A percentile compares a stretch with the other conserved stretches of the same genome.
Conservation (phyloP, 2,797 vertebrate species). For the Corythornis leucogaster region DNA sequence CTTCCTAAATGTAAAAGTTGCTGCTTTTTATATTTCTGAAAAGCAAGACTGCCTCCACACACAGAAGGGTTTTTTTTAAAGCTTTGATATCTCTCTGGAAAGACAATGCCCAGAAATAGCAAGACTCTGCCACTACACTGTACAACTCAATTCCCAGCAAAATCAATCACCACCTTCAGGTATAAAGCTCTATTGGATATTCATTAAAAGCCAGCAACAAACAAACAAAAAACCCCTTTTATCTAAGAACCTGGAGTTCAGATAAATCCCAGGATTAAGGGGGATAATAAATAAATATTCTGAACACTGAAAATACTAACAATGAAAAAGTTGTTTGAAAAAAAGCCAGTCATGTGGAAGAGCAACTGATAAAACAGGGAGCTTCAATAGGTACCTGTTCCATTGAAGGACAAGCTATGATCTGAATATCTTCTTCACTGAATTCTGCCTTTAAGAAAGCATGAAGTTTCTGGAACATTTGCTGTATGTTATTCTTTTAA, state of each 20-base stretch:
- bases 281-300: background rate
- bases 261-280: background rate
- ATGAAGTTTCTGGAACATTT: conserved; percentile 94
- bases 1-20: background rate
- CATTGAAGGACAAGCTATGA: conserved; percentile 95
- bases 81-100: background rate
- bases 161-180: background rate
- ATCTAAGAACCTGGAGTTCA: background rate
- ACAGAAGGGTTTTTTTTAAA: background rate
- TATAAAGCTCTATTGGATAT: background rate
- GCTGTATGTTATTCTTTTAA: conserved; percentile 94
- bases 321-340: background rate
- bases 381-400: conserved; percentile 77
- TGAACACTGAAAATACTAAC: background rate
- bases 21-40: background rate
- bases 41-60: background rate
- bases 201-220: background rate
- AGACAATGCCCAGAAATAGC: background rate
- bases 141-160: background rate
- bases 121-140: background rate
- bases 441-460: conserved; percentile 93
- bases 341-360: background rate
- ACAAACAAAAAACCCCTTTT: background rate
- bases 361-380: background rate
- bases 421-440: conserved; percentile 92